Evolutionary conservation across 2,888 invertebrate genomes (phyloP), one percentile per base, ranked within the genome.

Genomic region (Leptogaster cylindrica): DNA sequence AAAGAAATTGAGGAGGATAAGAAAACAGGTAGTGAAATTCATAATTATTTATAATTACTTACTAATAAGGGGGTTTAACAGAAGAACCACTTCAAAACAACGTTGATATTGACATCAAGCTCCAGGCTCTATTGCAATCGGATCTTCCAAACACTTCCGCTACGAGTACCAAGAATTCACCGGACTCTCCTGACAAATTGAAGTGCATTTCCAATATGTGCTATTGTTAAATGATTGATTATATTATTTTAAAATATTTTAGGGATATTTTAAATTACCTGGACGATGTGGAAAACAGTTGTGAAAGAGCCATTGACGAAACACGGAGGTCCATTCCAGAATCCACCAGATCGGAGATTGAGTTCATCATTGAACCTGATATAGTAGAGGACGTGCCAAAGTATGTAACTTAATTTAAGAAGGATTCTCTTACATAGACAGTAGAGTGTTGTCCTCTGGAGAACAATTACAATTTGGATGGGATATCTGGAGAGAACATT

Each of bases 1-100:
- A 81, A 80, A 63, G 81, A 81, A 70, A 81, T 81, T 16, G 81
- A 81, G 52, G 80, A 80, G 67, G 80, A 81, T 46, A 80, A 80
- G 28, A 79, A 76, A 55, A 74, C 75, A 71, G 80, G 80, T 79
- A 33, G 6, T 31, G 6, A 1, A 31, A 31, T 31, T 3, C 2
- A 31, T 41, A 5, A 28, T 33, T 28, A 8, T 6, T 12, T 28
- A 5, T 12, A 20, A 31, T 33, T 14, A 31, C 20, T 1, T 23
- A 25, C 7, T 16, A 46, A 6, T 46, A 16, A 46, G 10, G 5
- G 6, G n/a, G 25, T 23, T 20, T 46, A 23, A 0, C n/a, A 46
- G 63, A 18, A 46, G 33, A 48, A 65, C 41, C 6, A 8, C 33
- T 27, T 2, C 51, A 23, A 52, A 25, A 28, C 6, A 28, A 12